These are phyloP conservation scores for Diceros bicornis DNA, from an alignment of 2,797 vertebrate species.

Conservation along the genomic window DNA sequence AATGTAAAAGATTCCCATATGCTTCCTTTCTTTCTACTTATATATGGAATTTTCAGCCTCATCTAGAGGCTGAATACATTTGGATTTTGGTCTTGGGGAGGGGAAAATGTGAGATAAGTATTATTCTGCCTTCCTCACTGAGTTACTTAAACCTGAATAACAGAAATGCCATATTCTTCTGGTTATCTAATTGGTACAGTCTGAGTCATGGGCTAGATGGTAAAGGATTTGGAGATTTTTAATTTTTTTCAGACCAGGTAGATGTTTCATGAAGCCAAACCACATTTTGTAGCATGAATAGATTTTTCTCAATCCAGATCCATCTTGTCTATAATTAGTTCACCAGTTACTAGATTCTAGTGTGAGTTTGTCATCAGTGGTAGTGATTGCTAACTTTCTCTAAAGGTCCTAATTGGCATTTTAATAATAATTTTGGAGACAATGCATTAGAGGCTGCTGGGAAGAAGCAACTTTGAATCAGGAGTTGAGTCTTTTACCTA, in stretches of 20 bases:
- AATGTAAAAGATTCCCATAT: not conserved
- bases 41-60: not conserved
- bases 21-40: not conserved
- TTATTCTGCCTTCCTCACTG: not conserved
- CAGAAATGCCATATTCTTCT: not conserved
- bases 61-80: not conserved
- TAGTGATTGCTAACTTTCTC: not conserved
- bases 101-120: not conserved
- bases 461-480: slow-evolving; percentile 43
- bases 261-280: not conserved
- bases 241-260: not conserved
- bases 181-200: not conserved
- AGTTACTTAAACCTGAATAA: not conserved
- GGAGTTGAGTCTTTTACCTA: not conserved
- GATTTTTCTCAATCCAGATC: not conserved
- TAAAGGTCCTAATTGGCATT: not conserved
- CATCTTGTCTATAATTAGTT: not conserved
- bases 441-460: not conserved
- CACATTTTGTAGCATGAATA: not conserved
- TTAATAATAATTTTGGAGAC: not conserved
- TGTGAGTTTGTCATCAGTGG: not conserved
- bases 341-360: not conserved
- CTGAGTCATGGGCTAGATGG: not conserved
- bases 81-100: not conserved
- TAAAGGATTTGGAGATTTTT: not conserved